These are phyloP conservation scores for Bothrops alternatus DNA, from an alignment of 2,797 vertebrate species.

Conservation along the genomic window DNA sequence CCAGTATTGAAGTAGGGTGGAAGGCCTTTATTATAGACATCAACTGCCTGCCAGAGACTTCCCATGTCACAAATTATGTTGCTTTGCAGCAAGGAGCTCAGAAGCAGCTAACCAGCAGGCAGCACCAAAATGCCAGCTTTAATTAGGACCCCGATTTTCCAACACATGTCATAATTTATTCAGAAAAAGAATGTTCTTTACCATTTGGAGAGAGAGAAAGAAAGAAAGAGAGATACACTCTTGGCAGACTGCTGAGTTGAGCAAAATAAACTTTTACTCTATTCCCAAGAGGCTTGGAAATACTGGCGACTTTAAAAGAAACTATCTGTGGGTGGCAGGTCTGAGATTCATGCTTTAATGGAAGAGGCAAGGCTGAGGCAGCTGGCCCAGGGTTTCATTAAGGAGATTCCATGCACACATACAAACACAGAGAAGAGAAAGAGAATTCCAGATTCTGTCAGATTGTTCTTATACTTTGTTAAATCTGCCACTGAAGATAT, in stretches of 20 bases:
- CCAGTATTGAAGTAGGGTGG: constrained; percentile 1
- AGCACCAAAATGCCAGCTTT: constrained; percentile 22
- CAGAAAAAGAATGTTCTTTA: background rate
- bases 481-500: background rate
- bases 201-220: background rate
- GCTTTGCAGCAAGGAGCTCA: constrained; percentile 25
- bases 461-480: background rate
- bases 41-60: background rate
- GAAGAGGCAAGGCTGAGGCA: background rate
- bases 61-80: constrained; percentile 19
- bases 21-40: background rate
- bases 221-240: background rate
- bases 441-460: background rate
- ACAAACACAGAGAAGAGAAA: background rate
- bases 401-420: background rate
- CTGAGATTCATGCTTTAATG: constrained; percentile 1
- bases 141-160: constrained; percentile 22
- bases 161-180: constrained; percentile 23
- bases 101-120: background rate
- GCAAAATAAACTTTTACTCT: background rate
- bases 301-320: background rate
- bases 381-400: background rate
- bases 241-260: constrained; percentile 1
- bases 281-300: background rate
- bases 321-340: background rate